Evolutionary conservation across 2,113 vertebrate genomes (phyloP).

Genomic region (Corvus cornix): DNA sequence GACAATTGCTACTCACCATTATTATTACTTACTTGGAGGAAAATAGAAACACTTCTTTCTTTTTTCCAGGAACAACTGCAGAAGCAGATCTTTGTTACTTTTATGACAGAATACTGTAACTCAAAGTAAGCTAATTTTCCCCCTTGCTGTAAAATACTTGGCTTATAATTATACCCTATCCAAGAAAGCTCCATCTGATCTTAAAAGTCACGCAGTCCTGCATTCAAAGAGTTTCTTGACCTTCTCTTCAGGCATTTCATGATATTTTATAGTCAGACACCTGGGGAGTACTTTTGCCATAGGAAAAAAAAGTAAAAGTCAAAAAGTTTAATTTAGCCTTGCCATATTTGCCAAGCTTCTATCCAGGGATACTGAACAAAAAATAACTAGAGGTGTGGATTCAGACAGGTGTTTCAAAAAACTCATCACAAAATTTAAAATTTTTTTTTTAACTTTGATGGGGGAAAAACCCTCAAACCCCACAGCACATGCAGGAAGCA

Average conservation of each 20-base stretch:
- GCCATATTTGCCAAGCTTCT: not conserved
- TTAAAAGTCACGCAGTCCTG: not conserved
- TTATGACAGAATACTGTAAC: not conserved
- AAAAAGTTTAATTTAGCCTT: not conserved
- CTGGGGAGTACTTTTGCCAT: not conserved
- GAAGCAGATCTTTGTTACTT: not conserved
- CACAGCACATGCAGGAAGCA: not conserved
- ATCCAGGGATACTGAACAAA: not conserved
- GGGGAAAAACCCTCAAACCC: accelerated
- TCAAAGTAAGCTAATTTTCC: not conserved
- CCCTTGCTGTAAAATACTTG: not conserved
- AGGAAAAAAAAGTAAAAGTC: not conserved
- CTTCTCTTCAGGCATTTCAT: not conserved
- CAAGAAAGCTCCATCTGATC: not conserved
- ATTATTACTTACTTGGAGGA: not conserved
- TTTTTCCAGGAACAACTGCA: not conserved
- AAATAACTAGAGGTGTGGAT: not conserved
- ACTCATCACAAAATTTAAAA: not conserved
- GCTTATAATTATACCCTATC: not conserved
- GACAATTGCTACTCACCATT: not conserved
- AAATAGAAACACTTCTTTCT: not conserved
- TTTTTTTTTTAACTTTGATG: not conserved
- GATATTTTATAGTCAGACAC: not conserved
- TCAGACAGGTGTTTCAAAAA: not conserved
- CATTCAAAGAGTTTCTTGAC: not conserved